Evolutionary conservation across 2,797 vertebrate genomes (phyloP), one percentile per base, ranked within the genome.

Genomic region (Argyrosomus regius): DNA sequence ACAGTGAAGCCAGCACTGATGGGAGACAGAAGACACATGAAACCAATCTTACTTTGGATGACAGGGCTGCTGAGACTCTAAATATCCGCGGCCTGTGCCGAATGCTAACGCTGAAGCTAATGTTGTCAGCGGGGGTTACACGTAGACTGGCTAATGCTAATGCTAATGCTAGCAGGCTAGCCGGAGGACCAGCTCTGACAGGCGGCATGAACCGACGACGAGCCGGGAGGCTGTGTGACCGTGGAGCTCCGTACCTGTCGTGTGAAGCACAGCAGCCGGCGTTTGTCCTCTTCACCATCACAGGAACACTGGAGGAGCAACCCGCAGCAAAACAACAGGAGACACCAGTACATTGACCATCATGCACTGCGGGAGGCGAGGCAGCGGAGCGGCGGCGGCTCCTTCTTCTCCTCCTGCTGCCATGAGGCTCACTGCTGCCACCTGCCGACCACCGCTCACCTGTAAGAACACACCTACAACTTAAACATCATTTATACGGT

Each of bases 171-270:
- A 88, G 60, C 83, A 75, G 58, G 65, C 18, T 86, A 88, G 69
- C 79, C 2, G 4, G 8, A 13, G 41, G 3, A 39, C 17, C 24
- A 46, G 57, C 58, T 9, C 50, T 14, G 20, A 50, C 43, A 57
- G 45, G 58, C 8, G 31, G 17, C 6, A n/a, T 8, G 5, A 65
- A 14, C n/a, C 24, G 7, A 9, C 10, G n/a, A 28, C 16, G n/a
- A 11, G 11, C 7, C 1, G 31, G 28, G 4, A 10, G 0, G 48
- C 7, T 31, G 20, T 8, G 57, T 8, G 50, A 20, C 59, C 0
- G 62, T 13, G 8, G 14, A 5, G n/a, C 1, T 12, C 18, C 53
- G 22, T 92, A 96, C 95, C 95, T 94, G 94, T 93, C 61, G 83
- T 83, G 14, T 72, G 78, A 87, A 85, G 84, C 81, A 78, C 91